These are phyloP conservation scores for Silurus aristotelis DNA, from an alignment of 2,797 vertebrate species.

Conservation along the genomic window DNA sequence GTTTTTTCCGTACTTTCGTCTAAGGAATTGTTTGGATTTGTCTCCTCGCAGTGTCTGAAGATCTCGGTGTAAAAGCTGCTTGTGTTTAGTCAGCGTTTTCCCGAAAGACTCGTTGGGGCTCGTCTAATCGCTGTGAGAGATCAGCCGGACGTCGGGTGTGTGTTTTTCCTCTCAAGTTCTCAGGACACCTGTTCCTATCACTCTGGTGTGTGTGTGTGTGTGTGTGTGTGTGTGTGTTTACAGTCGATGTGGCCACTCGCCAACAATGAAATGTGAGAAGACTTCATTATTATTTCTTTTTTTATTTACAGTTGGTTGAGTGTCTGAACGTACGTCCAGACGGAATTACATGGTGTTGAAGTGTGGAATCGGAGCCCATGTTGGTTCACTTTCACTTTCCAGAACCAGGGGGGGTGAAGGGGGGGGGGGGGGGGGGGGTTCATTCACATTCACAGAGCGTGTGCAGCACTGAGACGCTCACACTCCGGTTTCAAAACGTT, in stretches of 20 bases:
- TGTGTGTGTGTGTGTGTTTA: conserved; percentile 9
- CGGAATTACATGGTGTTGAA: no score
- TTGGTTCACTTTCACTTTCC: no score
- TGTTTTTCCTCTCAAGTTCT: background rate
- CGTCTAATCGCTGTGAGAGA: background rate
- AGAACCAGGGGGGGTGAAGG: conserved; percentile 32
- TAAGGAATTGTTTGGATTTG: background rate
- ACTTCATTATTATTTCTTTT: background rate
- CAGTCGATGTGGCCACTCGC: background rate
- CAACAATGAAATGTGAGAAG: background rate
- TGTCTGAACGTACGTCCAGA: background rate
- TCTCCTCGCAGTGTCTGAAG: background rate
- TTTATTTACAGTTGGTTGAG: background rate
- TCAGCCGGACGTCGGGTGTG: background rate
- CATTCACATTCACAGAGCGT: conserved; percentile 58
- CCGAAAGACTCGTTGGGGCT: no score
- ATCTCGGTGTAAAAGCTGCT: background rate
- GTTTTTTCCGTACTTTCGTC: background rate
- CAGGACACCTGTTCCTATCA: background rate
- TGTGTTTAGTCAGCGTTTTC: background rate
- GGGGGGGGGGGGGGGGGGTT: conserved; percentile 57
- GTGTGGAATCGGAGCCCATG: no score
- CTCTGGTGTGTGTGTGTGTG: background rate
- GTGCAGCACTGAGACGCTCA: conserved; percentile 35
- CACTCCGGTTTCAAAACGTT: conserved; percentile 61